Evolutionary conservation across 2,888 invertebrate genomes (phyloP).

Genomic region (Poecilobothrus nobilitatus): DNA sequence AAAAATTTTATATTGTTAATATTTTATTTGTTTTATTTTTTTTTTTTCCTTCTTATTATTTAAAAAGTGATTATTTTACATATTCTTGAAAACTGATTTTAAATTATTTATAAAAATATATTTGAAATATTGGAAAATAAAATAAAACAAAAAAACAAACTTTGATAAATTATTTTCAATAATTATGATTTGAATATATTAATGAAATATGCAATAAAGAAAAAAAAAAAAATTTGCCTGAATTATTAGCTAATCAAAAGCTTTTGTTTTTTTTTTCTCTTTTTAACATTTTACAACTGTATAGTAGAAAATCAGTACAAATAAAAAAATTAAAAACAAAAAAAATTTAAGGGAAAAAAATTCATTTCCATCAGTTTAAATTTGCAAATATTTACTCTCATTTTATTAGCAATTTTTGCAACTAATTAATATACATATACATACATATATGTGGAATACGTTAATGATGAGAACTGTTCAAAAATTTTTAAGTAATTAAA

Average conservation of each 20-base stretch:
- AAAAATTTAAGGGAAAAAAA: neutral
- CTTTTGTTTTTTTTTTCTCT: neutral
- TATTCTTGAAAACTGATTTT: too few relatives aligned
- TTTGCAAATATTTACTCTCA: constrained; percentile 3
- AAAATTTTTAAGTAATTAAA: neutral
- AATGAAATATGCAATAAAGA: neutral
- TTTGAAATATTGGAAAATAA: neutral
- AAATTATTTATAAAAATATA: too few relatives aligned
- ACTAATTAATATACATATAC: neutral
- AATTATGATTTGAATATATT: neutral
- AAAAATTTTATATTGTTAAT: too few relatives aligned
- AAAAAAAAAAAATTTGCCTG: neutral
- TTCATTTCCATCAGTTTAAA: neutral
- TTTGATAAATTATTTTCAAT: constrained; percentile 5
- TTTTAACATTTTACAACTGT: neutral
- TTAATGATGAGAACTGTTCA: neutral
- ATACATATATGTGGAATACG: too few relatives aligned
- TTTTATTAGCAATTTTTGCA: neutral
- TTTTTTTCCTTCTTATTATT: too few relatives aligned
- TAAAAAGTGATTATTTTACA: too few relatives aligned
- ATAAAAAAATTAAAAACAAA: too few relatives aligned
- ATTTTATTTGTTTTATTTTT: too few relatives aligned
- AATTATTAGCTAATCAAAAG: neutral
- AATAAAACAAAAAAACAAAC: neutral
- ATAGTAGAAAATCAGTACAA: neutral